Percentiles rank a stretch among this genome's conserved stretches.
Conservation (phyloP, 2,113 vertebrate species). For the Centropus bengalensis region DNA sequence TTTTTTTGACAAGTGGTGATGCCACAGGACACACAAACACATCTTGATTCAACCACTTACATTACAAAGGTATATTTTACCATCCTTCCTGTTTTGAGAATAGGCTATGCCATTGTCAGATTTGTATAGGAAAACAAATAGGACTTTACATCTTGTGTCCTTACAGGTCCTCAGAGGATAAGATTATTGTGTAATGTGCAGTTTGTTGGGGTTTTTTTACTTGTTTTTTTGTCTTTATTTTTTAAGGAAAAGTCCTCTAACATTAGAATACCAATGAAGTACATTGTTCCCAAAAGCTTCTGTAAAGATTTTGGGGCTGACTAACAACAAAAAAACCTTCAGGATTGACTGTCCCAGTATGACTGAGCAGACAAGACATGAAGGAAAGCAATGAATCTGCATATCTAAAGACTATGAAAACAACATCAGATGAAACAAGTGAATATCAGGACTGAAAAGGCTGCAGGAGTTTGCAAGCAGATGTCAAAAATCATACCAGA, state of each 20-base stretch:
- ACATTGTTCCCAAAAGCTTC: not conserved
- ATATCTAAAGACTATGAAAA: conserved; percentile 63
- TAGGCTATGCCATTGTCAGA: not conserved
- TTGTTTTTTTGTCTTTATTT: not conserved
- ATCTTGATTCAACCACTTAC: not conserved
- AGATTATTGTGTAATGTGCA: not conserved
- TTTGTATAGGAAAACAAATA: not conserved
- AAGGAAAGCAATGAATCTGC: conserved; percentile 64
- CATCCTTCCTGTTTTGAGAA: not conserved
- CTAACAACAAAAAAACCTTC: not conserved
- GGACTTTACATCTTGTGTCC: not conserved
- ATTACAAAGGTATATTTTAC: not conserved
- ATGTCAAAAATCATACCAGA: conserved; percentile 75
- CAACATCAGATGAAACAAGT: conserved; percentile 71
- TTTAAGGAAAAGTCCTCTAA: not conserved
- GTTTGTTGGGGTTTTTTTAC: not conserved
- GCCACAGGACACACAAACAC: not conserved
- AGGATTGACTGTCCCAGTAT: conserved; percentile 17
- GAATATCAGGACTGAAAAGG: conserved; percentile 75
- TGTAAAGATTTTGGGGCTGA: not conserved
- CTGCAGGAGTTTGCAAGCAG: conserved; percentile 76
- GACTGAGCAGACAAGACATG: conserved; percentile 20
- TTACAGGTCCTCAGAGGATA: not conserved
- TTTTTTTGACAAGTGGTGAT: not conserved
- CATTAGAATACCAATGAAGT: conserved; percentile 9